Evolutionary conservation across 2,888 invertebrate species (phyloP).

Genomic region (Ochropleura plecta): DNA sequence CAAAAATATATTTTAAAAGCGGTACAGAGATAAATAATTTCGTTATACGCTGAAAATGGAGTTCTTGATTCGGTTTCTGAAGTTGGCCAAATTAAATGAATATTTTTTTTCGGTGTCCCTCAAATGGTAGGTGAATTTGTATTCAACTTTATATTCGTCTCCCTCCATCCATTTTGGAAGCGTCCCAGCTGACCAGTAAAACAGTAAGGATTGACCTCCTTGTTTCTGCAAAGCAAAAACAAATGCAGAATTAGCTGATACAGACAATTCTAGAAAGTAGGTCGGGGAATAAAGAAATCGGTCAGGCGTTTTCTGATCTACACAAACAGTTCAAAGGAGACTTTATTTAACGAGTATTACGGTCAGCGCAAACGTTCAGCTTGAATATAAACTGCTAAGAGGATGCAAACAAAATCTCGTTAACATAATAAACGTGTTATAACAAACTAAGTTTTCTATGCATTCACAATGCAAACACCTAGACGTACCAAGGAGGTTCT

Average conservation of each 20-base stretch:
- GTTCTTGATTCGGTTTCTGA: slow-evolving; percentile 15
- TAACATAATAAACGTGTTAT: slow-evolving; percentile 55
- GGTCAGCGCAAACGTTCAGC: slow-evolving; percentile 40
- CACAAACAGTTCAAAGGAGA: slow-evolving; percentile 55
- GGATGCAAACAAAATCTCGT: slow-evolving; percentile 36
- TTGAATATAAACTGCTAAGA: slow-evolving; percentile 24
- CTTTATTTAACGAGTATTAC: slow-evolving; percentile 48
- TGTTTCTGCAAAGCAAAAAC: slow-evolving; percentile 48
- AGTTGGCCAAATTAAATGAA: not conserved
- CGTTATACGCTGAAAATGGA: slow-evolving; percentile 15
- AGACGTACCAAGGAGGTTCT: slow-evolving; percentile 69
- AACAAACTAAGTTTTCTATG: slow-evolving; percentile 57
- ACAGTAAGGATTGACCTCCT: slow-evolving; percentile 21
- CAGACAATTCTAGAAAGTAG: slow-evolving; percentile 52
- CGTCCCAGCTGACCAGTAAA: not conserved
- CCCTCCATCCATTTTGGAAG: slow-evolving; percentile 4
- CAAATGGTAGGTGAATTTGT: not conserved
- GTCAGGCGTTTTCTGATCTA: slow-evolving; percentile 55
- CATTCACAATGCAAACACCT: slow-evolving; percentile 58
- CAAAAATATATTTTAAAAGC: slow-evolving; percentile 25
- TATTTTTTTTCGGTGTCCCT: not conserved
- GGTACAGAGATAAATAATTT: slow-evolving; percentile 31
- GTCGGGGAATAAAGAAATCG: slow-evolving; percentile 57
- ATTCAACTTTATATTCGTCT: not conserved
- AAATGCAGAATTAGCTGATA: slow-evolving; percentile 46